Base-by-base conservation (phyloP, 30 jellyfish, hydroid and myxozoan genomes). In the Hydractinia symbiolongicarpus region DNA sequence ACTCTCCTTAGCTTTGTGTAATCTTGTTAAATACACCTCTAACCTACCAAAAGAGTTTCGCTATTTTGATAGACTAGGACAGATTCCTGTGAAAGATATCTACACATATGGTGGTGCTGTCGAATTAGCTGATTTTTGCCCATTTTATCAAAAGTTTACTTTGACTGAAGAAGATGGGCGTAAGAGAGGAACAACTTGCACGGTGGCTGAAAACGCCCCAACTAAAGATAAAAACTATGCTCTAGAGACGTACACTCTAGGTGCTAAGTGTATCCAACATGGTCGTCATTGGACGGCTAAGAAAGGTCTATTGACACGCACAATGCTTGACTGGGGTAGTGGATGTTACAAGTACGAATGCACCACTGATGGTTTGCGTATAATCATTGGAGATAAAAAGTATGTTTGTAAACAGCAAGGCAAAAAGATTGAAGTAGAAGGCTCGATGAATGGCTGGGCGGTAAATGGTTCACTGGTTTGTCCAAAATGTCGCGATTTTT, bases 281-380 rank as follows among this genome's bases (percentile, higher is more conserved):
- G 97, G 97, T 14, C 73, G 97, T 67, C 97, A 90, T 55, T 90
- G 97, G 97, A 81, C 88, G n/a, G 97, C 97, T 17, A 76, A 84
- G 20, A 90, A 84, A 57, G 97, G 89, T n/a, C 71, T 90, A 40
- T 49, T 90, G 74, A 90, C 97, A 9, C 92, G 97, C 7, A 90
- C 97, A 2, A 90, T 90, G 97, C 81, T 90, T 11, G 97, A 90
- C 68, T 90, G 97, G 97, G 97, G 97, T 16, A 84, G 95, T 67
- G 97, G 97, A 0, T 90, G 97, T 62, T 90, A 90, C 68, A 55
- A 74, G 6, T 86, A 74, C 56, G 89, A 85, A 56, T 90, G 97
- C 77, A 61, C 88, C 4, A 68, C 69, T 62, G 82, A 81, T 9
- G 97, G 97, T 51, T 83, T 90, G 20, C 58, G 81, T 10, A 44